Evolutionary conservation across 2,113 vertebrate genomes (phyloP).

Genomic region (Pterocles burchelli): DNA sequence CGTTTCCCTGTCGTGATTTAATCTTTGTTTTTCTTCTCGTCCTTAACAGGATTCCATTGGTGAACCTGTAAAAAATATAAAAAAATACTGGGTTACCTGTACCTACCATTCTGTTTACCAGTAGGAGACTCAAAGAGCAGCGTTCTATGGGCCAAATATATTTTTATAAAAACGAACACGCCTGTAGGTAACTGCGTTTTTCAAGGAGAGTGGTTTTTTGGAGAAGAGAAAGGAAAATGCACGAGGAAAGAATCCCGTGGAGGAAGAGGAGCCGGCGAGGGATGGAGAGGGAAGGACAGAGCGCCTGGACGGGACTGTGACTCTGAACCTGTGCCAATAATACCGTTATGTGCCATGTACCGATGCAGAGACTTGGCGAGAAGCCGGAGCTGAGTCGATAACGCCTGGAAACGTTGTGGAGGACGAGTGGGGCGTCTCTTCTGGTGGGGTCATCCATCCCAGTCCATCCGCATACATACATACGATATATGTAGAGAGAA

Average conservation of each 20-base stretch:
- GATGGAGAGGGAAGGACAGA: background rate
- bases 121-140: slow-evolving; percentile 82
- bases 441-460: slow-evolving; percentile 71
- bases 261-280: background rate
- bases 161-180: slow-evolving; percentile 92
- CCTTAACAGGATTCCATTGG: slow-evolving; percentile 87
- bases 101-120: slow-evolving; percentile 85
- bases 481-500: slow-evolving; percentile 58
- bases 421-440: slow-evolving; percentile 65
- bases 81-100: slow-evolving; percentile 72
- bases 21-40: slow-evolving; percentile 58
- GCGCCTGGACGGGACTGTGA: slow-evolving; percentile 78
- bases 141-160: slow-evolving; percentile 93
- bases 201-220: slow-evolving; percentile 49
- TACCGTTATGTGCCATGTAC: slow-evolving; percentile 98
- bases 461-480: slow-evolving; percentile 67
- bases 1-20: background rate
- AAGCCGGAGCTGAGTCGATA: slow-evolving; percentile 31
- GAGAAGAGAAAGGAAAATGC: slow-evolving; percentile 25
- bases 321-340: slow-evolving; percentile 99
- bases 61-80: slow-evolving; percentile 85
- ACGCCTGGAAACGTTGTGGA: background rate
- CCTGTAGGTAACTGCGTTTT: slow-evolving; percentile 72
- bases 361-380: slow-evolving; percentile 73
- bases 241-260: background rate